Conservation (phyloP, 2,888 invertebrate genomes). For the Cylindroiulus punctatus region DNA sequence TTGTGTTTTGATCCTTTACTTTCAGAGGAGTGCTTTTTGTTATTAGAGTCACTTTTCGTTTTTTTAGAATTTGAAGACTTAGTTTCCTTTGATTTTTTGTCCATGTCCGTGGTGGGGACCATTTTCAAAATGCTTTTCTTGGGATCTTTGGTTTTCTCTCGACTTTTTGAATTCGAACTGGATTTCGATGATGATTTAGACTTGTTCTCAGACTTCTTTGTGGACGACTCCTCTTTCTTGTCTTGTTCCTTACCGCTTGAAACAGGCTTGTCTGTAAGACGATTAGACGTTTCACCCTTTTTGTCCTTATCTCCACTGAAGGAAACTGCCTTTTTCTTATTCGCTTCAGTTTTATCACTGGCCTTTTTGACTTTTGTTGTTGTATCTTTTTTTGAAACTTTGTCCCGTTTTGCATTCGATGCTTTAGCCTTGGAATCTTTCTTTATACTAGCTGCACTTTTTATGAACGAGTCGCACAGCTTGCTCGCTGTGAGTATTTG, state of each 20-base stretch:
- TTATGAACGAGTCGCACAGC: constrained; percentile 56
- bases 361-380: background rate
- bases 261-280: background rate
- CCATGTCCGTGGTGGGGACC: background rate
- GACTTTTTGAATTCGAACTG: background rate
- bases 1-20: background rate
- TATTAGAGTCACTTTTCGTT: background rate
- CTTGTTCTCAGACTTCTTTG: background rate
- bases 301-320: background rate
- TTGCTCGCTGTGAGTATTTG: constrained; percentile 59
- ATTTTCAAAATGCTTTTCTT: constrained; percentile 30
- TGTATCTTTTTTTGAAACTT: background rate
- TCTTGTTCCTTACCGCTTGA: background rate
- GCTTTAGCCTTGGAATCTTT: background rate
- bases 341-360: constrained; percentile 17
- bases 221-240: background rate
- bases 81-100: background rate
- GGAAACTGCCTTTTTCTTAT: constrained; percentile 24
- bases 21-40: background rate
- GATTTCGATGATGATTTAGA: constrained; percentile 7
- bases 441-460: constrained; percentile 41
- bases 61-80: constrained; percentile 25
- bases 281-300: background rate
- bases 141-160: background rate
- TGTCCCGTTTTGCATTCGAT: background rate